Conservation (phyloP, 2,888 invertebrate genomes). For the Macaria notata region DNA sequence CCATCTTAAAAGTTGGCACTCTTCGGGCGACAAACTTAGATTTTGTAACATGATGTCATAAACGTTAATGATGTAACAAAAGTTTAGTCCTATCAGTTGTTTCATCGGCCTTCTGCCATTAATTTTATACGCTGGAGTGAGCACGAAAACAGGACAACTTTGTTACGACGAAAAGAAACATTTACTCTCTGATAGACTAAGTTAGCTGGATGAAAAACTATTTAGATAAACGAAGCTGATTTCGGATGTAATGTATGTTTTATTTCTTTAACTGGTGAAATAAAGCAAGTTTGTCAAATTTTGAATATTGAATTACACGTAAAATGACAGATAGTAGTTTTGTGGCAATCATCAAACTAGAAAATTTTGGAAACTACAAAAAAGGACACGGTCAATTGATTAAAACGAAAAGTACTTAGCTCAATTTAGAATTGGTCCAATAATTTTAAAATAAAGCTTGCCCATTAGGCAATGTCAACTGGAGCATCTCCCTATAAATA, state of each 20-base stretch:
- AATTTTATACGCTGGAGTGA: slow-evolving; percentile 49
- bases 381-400: too few relatives aligned
- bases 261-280: too few relatives aligned
- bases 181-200: slow-evolving; percentile 24
- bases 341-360: too few relatives aligned
- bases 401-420: neutral
- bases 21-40: neutral
- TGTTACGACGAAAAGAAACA: slow-evolving; percentile 44
- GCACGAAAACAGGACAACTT: slow-evolving; percentile 50
- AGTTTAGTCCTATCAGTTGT: slow-evolving; percentile 44
- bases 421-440: neutral
- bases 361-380: too few relatives aligned
- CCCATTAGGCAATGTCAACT: slow-evolving; percentile 19
- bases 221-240: neutral
- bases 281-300: too few relatives aligned
- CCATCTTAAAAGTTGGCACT: too few relatives aligned
- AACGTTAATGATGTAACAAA: slow-evolving; percentile 40
- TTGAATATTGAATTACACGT: too few relatives aligned
- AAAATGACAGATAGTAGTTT: too few relatives aligned
- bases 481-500: slow-evolving; percentile 28
- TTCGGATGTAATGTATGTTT: too few relatives aligned
- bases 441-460: slow-evolving; percentile 15
- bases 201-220: slow-evolving; percentile 10
- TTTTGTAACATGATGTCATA: slow-evolving; percentile 36
- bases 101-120: slow-evolving; percentile 49